Conservation (phyloP, 2,113 vertebrate species). For the Cricetomys ansorgei region DNA sequence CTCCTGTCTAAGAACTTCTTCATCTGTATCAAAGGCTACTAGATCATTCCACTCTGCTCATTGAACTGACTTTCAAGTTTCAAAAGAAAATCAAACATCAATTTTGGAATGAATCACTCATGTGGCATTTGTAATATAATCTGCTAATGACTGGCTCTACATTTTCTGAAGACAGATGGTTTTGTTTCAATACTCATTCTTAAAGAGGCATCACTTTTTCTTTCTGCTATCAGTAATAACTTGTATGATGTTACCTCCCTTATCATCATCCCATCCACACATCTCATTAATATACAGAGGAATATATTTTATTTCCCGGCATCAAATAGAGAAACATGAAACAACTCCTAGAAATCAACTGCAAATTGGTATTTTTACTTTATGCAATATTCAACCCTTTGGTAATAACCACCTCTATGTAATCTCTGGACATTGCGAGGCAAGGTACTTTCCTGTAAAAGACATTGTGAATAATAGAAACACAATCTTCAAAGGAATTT, state of each 20-base stretch:
- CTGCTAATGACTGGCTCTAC: neutral
- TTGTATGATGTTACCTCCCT: slow-evolving; percentile 33
- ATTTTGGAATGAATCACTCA: slow-evolving; percentile 39
- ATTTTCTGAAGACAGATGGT: neutral
- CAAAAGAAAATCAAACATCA: slow-evolving; percentile 33
- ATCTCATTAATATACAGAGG: slow-evolving; percentile 38
- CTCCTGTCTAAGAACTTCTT: neutral
- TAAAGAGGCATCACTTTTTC: slow-evolving; percentile 47
- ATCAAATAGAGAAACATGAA: slow-evolving; percentile 63
- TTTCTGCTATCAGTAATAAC: slow-evolving; percentile 62
- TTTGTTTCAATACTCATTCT: neutral
- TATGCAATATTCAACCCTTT: slow-evolving; percentile 52
- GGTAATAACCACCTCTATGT: slow-evolving; percentile 41
- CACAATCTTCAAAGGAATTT: slow-evolving; percentile 29
- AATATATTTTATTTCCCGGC: slow-evolving; percentile 64
- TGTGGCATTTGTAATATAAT: neutral
- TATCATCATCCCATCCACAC: neutral
- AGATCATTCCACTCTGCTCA: neutral
- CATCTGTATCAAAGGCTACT: neutral
- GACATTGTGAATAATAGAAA: slow-evolving; percentile 56
- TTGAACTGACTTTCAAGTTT: slow-evolving; percentile 46
- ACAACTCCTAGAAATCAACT: neutral
- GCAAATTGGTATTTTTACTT: slow-evolving; percentile 67
- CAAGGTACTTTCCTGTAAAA: slow-evolving; percentile 47
- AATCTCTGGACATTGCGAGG: slow-evolving; percentile 29